These are phyloP conservation scores for Geococcyx californianus DNA, from an alignment of 2,113 vertebrate genomes.

Conservation along the genomic window DNA sequence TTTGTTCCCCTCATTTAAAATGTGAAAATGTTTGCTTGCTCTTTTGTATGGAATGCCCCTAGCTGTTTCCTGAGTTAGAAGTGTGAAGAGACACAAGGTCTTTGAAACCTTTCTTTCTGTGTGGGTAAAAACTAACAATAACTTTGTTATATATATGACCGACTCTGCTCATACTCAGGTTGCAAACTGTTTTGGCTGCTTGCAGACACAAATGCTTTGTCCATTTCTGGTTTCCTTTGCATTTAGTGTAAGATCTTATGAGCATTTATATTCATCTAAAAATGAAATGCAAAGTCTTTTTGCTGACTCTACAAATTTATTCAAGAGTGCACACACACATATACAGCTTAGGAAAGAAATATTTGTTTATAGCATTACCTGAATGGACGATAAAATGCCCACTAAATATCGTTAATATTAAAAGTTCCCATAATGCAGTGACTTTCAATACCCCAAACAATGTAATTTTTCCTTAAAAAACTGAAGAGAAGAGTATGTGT, in stretches of 20 bases:
- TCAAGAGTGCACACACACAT: neutral
- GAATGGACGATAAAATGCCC: neutral
- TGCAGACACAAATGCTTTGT: neutral
- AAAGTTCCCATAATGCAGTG: neutral
- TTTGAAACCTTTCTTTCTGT: slow-evolving; percentile 30
- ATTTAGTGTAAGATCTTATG: neutral
- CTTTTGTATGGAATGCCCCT: neutral
- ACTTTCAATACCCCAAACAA: neutral
- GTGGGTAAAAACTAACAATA: slow-evolving; percentile 23
- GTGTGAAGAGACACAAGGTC: slow-evolving; percentile 1
- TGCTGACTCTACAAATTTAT: slow-evolving; percentile 11
- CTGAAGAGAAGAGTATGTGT: neutral
- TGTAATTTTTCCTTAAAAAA: neutral
- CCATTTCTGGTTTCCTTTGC: slow-evolving; percentile 1
- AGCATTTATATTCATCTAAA: neutral
- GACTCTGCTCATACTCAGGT: neutral
- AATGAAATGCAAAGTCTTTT: neutral
- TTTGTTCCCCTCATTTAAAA: slow-evolving; percentile 7
- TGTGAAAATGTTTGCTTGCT: neutral
- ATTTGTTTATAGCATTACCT: neutral
- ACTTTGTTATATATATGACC: neutral
- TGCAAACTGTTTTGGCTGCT: neutral
- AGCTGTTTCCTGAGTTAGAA: slow-evolving; percentile 11
- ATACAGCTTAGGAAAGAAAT: neutral
- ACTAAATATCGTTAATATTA: slow-evolving; percentile 34